phyloP scores from a whole-genome alignment of 2,797 vertebrate species.

The Pterois miles region DNA sequence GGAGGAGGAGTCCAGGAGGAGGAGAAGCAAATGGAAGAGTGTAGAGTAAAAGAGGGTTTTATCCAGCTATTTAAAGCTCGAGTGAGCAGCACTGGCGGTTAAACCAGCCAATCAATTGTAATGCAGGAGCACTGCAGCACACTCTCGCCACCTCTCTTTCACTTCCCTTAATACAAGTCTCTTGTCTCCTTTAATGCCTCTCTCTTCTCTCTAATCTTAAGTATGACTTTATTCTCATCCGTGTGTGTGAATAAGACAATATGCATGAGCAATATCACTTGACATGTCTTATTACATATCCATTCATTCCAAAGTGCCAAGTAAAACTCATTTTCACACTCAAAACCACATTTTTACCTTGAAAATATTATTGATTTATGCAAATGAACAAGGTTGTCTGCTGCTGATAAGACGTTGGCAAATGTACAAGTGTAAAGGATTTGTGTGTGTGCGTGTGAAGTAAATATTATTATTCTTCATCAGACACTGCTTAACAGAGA shows the following conservation, averaged over 20 bases:
- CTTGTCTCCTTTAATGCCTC: constrained; percentile 44
- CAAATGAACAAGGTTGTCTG: constrained; percentile 43
- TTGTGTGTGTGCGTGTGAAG: background rate
- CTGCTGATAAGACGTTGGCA: constrained; percentile 26
- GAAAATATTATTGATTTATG: constrained; percentile 56
- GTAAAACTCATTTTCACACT: constrained; percentile 29
- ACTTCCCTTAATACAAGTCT: constrained; percentile 34
- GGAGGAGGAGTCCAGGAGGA: constrained; percentile 18
- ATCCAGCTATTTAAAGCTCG: constrained; percentile 75
- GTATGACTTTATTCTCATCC: constrained; percentile 36
- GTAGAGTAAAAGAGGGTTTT: constrained; percentile 65
- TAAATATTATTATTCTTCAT: constrained; percentile 33
- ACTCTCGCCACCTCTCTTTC: constrained; percentile 54
- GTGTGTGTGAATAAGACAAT: constrained; percentile 25
- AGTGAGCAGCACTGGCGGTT: constrained; percentile 70
- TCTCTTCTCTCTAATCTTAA: constrained; percentile 48
- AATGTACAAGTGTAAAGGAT: constrained; percentile 31
- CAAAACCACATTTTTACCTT: constrained; percentile 20
- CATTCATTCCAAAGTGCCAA: constrained; percentile 36
- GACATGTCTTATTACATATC: constrained; percentile 38
- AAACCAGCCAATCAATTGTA: constrained; percentile 76
- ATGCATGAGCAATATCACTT: constrained; percentile 30
- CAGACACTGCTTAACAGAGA: background rate
- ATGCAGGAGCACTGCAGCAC: constrained; percentile 74
- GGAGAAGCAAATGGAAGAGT: constrained; percentile 31